Conservation (phyloP, 2,888 invertebrate genomes). For the Copidosoma aretas region DNA sequence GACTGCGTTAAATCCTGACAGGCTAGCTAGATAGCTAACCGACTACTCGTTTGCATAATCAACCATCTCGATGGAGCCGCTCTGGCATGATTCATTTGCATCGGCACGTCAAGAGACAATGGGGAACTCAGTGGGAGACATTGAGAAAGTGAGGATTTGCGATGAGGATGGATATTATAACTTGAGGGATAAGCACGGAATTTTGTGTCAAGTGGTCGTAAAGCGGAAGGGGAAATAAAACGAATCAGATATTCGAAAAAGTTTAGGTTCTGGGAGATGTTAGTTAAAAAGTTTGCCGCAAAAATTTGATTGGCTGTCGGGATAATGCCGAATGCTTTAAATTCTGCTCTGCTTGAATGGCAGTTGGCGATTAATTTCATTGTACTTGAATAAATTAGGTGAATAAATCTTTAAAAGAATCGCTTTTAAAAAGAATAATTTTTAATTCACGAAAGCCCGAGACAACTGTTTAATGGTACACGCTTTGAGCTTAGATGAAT, state of each 20-base stretch:
- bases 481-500: no score
- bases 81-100: conserved; percentile 28
- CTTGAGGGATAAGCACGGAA: not conserved
- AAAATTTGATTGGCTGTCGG: not conserved
- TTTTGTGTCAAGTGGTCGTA: conserved; percentile 16
- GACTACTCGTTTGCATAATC: conserved; percentile 39
- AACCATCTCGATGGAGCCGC: conserved; percentile 19
- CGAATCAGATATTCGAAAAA: not conserved
- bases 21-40: no score
- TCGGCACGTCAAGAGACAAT: conserved; percentile 28
- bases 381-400: not conserved
- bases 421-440: no score
- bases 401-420: no score
- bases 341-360: not conserved
- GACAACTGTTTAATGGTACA: no score
- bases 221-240: not conserved
- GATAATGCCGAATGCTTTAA: no score
- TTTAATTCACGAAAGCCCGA: no score
- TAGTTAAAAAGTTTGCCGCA: not conserved
- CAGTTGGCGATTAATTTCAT: not conserved
- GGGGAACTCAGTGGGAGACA: not conserved
- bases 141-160: conserved; percentile 10
- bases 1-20: conserved; percentile 19
- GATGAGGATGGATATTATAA: not conserved
- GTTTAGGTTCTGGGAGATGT: not conserved